Evolutionary conservation across 2,888 invertebrate genomes (phyloP).

Genomic region (Nymphalis polychloros): DNA sequence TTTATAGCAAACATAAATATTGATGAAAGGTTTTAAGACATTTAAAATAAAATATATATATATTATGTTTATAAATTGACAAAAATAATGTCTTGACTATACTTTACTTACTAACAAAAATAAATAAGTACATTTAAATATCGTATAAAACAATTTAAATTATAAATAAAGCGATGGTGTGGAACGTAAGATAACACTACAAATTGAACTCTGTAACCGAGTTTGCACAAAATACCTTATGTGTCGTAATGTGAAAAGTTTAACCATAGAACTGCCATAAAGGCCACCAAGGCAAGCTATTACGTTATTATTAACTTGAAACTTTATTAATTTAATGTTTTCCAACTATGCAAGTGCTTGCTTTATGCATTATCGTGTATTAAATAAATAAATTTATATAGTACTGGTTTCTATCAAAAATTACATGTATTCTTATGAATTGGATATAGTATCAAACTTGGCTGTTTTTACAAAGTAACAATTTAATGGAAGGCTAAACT

Average conservation of each 20-base stretch:
- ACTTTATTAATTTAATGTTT: slow-evolving; percentile 53
- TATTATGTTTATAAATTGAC: too few relatives aligned
- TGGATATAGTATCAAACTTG: too few relatives aligned
- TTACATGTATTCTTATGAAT: too few relatives aligned
- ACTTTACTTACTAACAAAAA: too few relatives aligned
- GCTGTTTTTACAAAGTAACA: too few relatives aligned
- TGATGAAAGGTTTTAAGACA: too few relatives aligned
- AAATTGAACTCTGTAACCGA: slow-evolving; percentile 33
- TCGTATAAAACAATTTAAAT: neutral
- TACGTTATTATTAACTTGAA: slow-evolving; percentile 65
- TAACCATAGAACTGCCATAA: slow-evolving; percentile 63
- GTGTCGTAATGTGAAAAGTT: slow-evolving; percentile 71
- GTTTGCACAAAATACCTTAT: slow-evolving; percentile 55
- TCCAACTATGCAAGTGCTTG: slow-evolving; percentile 31
- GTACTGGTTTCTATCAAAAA: neutral
- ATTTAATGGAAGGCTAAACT: too few relatives aligned
- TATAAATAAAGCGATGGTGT: neutral
- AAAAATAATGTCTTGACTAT: too few relatives aligned
- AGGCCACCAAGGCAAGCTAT: slow-evolving; percentile 54
- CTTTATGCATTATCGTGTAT: slow-evolving; percentile 27
- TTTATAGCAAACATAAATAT: too few relatives aligned
- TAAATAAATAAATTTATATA: neutral
- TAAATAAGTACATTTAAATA: neutral
- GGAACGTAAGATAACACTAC: slow-evolving; percentile 23
- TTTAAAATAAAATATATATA: too few relatives aligned